phyloP scores from a whole-genome alignment of 2,888 invertebrate genomes.

The Ennomos fuscantarius region DNA sequence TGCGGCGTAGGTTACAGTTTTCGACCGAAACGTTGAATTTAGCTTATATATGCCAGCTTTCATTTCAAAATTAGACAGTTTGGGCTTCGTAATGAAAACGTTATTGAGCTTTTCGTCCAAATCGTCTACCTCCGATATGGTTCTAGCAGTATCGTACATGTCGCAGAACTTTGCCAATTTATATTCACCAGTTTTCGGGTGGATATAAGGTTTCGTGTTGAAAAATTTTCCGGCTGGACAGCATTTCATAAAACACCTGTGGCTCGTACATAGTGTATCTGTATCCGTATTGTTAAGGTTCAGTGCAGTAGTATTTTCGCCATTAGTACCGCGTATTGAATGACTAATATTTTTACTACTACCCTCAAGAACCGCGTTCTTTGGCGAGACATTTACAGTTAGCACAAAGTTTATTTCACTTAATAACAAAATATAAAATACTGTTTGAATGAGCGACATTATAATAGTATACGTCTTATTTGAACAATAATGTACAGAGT shows the following conservation, averaged over 20 bases:
- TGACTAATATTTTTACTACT: no score
- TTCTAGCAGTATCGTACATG: background rate
- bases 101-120: background rate
- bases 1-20: background rate
- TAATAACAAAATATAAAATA: background rate
- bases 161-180: background rate
- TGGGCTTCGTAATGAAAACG: background rate
- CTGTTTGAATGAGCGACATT: background rate
- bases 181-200: background rate
- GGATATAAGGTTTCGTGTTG: background rate
- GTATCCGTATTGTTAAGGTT: no score
- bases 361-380: no score
- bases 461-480: no score
- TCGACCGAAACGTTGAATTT: background rate
- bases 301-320: no score
- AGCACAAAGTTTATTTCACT: background rate
- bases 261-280: background rate
- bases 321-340: no score
- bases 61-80: constrained; percentile 1
- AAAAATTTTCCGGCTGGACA: constrained; percentile 2
- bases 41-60: background rate
- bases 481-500: no score
- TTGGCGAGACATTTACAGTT: no score
- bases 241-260: constrained; percentile 12
- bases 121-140: background rate